These are phyloP conservation scores for Caenorhabditis japonica DNA, from an alignment of 2,888 invertebrate genomes.

Conservation along the genomic window DNA sequence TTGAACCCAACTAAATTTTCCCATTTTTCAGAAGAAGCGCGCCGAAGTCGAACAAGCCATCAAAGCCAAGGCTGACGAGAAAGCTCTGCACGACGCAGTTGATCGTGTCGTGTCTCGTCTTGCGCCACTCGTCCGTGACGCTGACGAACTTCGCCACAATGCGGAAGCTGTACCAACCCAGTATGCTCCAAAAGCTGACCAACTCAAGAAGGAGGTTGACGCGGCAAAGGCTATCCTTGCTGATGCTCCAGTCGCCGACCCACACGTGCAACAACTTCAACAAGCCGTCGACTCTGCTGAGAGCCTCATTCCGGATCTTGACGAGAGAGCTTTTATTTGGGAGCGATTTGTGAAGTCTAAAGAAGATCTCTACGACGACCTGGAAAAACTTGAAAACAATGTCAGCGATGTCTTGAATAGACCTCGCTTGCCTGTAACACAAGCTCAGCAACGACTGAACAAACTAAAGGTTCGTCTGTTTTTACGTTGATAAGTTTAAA, in stretches of 20 bases:
- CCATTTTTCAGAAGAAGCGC: conserved; percentile 52
- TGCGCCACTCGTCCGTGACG: conserved; percentile 54
- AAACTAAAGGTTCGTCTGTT: conserved; percentile 38
- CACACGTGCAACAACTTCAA: conserved; percentile 20
- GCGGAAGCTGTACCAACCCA: conserved; percentile 59
- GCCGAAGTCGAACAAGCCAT: conserved; percentile 55
- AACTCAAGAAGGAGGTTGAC: conserved; percentile 45
- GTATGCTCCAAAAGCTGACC: conserved; percentile 52
- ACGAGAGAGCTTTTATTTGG: conserved; percentile 57
- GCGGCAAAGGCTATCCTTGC: conserved; percentile 37
- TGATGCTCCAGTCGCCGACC: conserved; percentile 26
- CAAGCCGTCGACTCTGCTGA: conserved; percentile 45
- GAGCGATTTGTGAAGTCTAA: conserved; percentile 60
- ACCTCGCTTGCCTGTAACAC: conserved; percentile 34
- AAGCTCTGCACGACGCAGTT: conserved; percentile 34
- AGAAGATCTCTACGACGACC: conserved; percentile 59
- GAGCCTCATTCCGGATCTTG: conserved; percentile 52
- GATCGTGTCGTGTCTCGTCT: conserved; percentile 34
- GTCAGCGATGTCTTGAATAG: conserved; percentile 45
- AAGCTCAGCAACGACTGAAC: conserved; percentile 39
- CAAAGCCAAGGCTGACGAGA: conserved; percentile 48
- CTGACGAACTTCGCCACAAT: conserved; percentile 53
- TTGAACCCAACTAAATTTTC: background rate
- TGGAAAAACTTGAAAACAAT: conserved; percentile 52
- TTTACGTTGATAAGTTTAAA: too few species aligned